Percentiles rank a stretch among this genome's conserved stretches.
Evolutionary conservation across 2,113 vertebrate genomes (phyloP).

Genomic region (pig (Sus scrofa)): DNA sequence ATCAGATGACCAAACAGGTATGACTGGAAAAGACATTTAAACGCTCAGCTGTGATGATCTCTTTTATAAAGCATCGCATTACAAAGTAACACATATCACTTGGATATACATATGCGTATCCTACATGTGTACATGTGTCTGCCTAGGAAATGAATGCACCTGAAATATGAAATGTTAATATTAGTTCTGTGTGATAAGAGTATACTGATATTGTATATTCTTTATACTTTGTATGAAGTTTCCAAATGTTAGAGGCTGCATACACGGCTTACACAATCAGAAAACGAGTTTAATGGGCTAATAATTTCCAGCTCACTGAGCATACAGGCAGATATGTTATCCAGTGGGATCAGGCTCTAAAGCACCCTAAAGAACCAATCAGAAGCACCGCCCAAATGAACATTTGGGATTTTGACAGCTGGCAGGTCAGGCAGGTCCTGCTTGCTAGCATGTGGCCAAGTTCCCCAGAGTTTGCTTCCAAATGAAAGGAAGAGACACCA

Average conservation of each 20-base stretch:
- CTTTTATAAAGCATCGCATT: background rate
- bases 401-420: background rate
- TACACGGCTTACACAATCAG: background rate
- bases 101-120: no score
- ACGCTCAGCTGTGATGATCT: background rate
- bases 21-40: background rate
- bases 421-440: background rate
- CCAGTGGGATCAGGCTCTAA: rapidly evolving
- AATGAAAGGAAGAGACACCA: background rate
- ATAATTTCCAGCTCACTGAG: background rate
- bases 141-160: background rate
- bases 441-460: no score
- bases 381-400: background rate
- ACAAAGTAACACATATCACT: background rate
- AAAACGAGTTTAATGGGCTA: background rate
- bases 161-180: background rate
- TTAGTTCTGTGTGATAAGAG: background rate
- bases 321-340: background rate
- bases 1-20: background rate
- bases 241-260: background rate
- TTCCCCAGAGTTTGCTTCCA: background rate
- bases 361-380: background rate
- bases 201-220: background rate
- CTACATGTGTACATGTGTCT: no score
- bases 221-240: background rate